phyloP scores from a whole-genome alignment of 2,113 vertebrate genomes.

The Entelurus aequoreus region DNA sequence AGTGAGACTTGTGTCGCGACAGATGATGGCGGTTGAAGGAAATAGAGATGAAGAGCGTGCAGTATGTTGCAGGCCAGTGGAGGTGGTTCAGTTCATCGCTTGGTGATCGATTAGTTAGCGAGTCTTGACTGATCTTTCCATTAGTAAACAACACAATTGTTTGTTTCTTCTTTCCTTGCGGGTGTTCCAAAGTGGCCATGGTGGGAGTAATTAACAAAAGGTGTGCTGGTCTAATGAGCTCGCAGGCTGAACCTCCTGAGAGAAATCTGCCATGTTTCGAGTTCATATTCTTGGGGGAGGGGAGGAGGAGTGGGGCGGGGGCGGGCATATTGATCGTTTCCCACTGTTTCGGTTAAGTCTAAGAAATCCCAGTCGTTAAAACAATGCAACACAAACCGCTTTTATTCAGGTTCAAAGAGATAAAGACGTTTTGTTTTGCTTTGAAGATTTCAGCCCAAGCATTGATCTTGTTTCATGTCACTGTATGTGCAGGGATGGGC shows the following conservation, averaged over 20 bases:
- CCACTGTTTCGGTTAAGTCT: constrained; percentile 55
- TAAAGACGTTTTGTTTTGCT: constrained; percentile 15
- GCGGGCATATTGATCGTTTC: constrained; percentile 59
- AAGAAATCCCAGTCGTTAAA: constrained; percentile 36
- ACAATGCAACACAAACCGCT: constrained; percentile 20
- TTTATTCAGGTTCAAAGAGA: constrained; percentile 44
- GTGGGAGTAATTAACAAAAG: constrained; percentile 44
- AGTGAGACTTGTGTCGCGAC: no score
- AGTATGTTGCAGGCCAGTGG: not conserved
- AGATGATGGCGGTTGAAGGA: no score
- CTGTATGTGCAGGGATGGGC: no score
- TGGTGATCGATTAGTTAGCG: constrained; percentile 36
- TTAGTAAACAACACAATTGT: constrained; percentile 30
- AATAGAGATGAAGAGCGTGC: not conserved
- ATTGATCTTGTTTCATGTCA: not conserved
- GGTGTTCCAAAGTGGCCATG: constrained; percentile 7
- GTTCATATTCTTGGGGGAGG: constrained; percentile 38
- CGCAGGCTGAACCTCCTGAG: constrained; percentile 36
- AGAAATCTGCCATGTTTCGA: constrained; percentile 28
- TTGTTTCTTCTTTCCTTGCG: not conserved
- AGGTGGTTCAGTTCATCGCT: constrained; percentile 25
- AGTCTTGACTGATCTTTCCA: constrained; percentile 28
- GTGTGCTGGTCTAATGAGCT: constrained; percentile 45
- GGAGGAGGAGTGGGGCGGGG: not conserved
- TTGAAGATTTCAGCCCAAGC: constrained; percentile 29